Evolutionary conservation across 2,888 invertebrate genomes (phyloP), one percentile per base, ranked within the genome.

Genomic region (Theretra japonica): DNA sequence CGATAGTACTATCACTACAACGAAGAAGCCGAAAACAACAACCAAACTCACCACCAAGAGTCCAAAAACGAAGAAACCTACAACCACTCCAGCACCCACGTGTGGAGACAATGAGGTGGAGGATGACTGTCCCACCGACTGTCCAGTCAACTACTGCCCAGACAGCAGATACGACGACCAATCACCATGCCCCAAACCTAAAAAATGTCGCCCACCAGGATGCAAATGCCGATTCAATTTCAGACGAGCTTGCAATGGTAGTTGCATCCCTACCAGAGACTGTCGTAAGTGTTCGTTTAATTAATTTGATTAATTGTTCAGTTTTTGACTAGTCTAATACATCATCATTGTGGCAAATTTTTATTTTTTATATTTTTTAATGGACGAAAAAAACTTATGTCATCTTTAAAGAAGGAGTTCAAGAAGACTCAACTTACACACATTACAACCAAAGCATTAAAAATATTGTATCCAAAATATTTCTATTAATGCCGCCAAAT

Each of bases 201-300:
- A 1, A 19, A 56, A 6, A 17, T 76, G 73, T 75, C 81, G 75
- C 56, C 73, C 58, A 15, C 77, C 83, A 0, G 73, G 70, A 3
- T 87, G 87, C 71, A 80, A 79, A 72, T 86, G 87, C 68, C n/a
- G 21, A 0, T 86, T 85, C 69, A 85, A 86, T 70, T 76, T 70
- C 15, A 76, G 81, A n/a, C 76, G 84, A 5, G 77, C 76, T 17
- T 23, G 30, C 0, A 84, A 85, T 41, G 83, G 83, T 4, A 82
- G 80, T 48, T 88, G 87, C 70, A 80, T 87, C 50, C 72, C 79
- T 15, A 83, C 78, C 7, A 58, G n/a, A 4, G 41, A 80, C 1
- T 88, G 87, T 71, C 86, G 87, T 88, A 74, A 86, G 87, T 84
- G 21, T n/a, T 1, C 0, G 1, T 25, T 41, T 59, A 62, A 11